A percentile compares a stretch with the other conserved stretches of the same genome.
Evolutionary conservation across 2,888 invertebrate species (phyloP).

Genomic region (Capitulum mitella): DNA sequence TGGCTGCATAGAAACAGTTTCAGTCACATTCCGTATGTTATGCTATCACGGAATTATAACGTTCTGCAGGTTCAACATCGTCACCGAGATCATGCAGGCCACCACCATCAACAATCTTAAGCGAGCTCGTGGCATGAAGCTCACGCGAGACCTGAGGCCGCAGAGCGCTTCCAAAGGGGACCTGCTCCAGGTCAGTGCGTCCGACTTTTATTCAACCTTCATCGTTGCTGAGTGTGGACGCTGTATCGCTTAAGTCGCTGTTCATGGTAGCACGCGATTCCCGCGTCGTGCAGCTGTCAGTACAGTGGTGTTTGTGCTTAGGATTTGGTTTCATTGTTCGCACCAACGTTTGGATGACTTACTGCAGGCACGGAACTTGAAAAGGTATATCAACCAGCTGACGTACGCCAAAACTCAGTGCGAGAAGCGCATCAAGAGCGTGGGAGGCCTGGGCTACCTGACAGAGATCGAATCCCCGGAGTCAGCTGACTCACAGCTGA

Average conservation of each 20-base stretch:
- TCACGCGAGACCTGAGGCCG: constrained; percentile 55
- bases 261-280: too few relatives aligned
- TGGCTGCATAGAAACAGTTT: too few relatives aligned
- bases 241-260: too few relatives aligned
- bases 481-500: constrained; percentile 23
- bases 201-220: too few relatives aligned
- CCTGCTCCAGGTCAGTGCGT: constrained; percentile 47
- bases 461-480: constrained; percentile 27
- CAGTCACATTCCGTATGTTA: too few relatives aligned
- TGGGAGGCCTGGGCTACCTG: constrained; percentile 64
- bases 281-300: too few relatives aligned
- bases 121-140: constrained; percentile 69
- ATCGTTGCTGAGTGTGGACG: too few relatives aligned
- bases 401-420: constrained; percentile 72
- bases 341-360: too few relatives aligned
- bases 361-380: constrained; percentile 70
- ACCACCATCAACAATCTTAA: constrained; percentile 84
- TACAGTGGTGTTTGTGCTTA: too few relatives aligned
- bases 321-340: too few relatives aligned
- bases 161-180: constrained; percentile 62
- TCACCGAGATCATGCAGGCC: constrained; percentile 88
- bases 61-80: constrained; percentile 64
- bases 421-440: constrained; percentile 62
- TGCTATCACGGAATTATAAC: too few relatives aligned
- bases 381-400: constrained; percentile 73